Percentiles rank a stretch among this genome's conserved stretches.
phyloP scores from a whole-genome alignment of 2,113 vertebrate species.

The Cardinalis cardinalis region DNA sequence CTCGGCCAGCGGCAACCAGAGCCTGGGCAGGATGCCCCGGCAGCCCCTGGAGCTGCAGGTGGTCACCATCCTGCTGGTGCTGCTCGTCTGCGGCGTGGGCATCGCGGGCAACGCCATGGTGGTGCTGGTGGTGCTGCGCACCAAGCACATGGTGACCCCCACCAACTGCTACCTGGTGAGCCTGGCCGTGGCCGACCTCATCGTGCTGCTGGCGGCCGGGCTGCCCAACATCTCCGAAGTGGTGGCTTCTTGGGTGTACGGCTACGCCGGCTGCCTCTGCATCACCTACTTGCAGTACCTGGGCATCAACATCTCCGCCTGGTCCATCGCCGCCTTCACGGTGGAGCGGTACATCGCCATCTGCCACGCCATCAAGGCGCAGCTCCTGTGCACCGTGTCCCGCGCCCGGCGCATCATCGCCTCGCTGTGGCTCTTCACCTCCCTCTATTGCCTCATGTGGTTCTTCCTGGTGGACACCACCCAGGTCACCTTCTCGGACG shows the following conservation, averaged over 20 bases:
- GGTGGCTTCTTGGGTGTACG: constrained; percentile 81
- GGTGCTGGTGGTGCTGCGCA: constrained; percentile 81
- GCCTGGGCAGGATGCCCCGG: constrained; percentile 74
- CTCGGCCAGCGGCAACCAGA: constrained; percentile 39
- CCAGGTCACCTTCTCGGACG: constrained; percentile 74
- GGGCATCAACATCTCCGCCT: constrained; percentile 84
- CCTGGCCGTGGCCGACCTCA: constrained; percentile 81
- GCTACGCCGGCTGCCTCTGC: constrained; percentile 80
- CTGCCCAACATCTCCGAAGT: constrained; percentile 82
- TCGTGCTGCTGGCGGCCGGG: constrained; percentile 80
- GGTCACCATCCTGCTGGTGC: constrained; percentile 81
- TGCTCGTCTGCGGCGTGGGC: constrained; percentile 81
- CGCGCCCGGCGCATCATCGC: constrained; percentile 83
- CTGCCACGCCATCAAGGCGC: constrained; percentile 82
- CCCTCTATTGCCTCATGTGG: constrained; percentile 84
- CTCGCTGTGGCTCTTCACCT: constrained; percentile 81
- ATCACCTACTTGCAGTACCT: constrained; percentile 88
- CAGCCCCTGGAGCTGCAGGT: constrained; percentile 78
- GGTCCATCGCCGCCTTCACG: constrained; percentile 84
- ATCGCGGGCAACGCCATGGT: constrained; percentile 85
- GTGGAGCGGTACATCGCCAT: constrained; percentile 85
- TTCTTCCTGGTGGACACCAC: constrained; percentile 85
- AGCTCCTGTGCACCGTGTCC: constrained; percentile 82
- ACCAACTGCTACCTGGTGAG: constrained; percentile 89
- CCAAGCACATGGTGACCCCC: constrained; percentile 84